phyloP scores from a whole-genome alignment of 2,113 vertebrate genomes.

The Elachura formosa region DNA sequence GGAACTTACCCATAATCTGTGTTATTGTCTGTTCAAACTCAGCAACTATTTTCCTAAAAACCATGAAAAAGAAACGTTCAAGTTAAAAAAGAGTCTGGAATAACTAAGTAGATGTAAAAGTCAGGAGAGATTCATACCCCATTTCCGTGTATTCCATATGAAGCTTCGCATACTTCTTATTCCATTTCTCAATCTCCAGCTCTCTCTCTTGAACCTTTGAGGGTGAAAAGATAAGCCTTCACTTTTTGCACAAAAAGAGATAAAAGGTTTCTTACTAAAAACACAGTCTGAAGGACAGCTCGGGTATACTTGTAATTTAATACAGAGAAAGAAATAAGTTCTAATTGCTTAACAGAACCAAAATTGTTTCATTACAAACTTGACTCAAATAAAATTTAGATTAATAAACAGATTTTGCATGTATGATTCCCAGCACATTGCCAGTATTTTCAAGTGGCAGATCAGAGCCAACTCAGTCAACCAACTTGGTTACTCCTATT shows the following conservation, averaged over 20 bases:
- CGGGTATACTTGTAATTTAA: background rate
- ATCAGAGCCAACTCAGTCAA: background rate
- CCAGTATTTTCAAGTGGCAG: background rate
- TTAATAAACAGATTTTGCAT: rapidly evolving
- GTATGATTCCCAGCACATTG: background rate
- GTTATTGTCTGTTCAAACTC: conserved; percentile 80
- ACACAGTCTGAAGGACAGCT: background rate
- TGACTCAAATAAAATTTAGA: background rate
- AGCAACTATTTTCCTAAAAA: conserved; percentile 81
- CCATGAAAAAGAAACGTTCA: background rate
- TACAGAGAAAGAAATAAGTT: background rate
- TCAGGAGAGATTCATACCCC: conserved; percentile 69
- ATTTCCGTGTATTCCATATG: conserved; percentile 77
- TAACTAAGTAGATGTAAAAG: background rate
- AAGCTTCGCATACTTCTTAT: conserved; percentile 67
- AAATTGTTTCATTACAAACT: background rate
- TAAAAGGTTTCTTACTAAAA: background rate
- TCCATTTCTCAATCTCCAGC: conserved; percentile 68
- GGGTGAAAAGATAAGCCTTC: background rate
- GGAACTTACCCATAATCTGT: conserved; percentile 80
- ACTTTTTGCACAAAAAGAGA: background rate
- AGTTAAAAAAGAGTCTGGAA: background rate
- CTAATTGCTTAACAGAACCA: background rate
- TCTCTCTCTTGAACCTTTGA: conserved; percentile 72
- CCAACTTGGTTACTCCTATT: background rate